phyloP scores from a whole-genome alignment of 2,888 invertebrate genomes.

The Rugalucina vietnamica region DNA sequence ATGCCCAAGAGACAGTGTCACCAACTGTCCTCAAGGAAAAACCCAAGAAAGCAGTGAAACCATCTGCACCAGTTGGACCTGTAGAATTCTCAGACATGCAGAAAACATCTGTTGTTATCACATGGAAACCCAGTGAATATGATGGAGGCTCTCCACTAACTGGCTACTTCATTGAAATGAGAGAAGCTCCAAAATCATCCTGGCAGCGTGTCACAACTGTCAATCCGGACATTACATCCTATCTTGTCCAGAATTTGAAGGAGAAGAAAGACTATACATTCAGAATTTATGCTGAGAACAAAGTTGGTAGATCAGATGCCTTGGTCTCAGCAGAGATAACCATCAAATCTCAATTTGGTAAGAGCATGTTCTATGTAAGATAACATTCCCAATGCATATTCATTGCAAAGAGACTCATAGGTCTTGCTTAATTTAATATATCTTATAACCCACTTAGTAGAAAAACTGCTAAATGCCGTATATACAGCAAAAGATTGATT shows the following conservation, averaged over 20 bases:
- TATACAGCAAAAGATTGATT: no score
- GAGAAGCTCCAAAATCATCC: slow-evolving; percentile 85
- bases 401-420: no score
- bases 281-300: slow-evolving; percentile 82
- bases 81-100: slow-evolving; percentile 77
- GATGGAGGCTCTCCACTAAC: slow-evolving; percentile 92
- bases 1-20: slow-evolving; percentile 70
- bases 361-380: no score
- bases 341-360: slow-evolving; percentile 79
- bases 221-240: slow-evolving; percentile 86
- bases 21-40: slow-evolving; percentile 71
- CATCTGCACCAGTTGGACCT: slow-evolving; percentile 78
- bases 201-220: slow-evolving; percentile 93
- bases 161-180: slow-evolving; percentile 81
- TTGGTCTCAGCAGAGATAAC: slow-evolving; percentile 73
- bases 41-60: slow-evolving; percentile 67
- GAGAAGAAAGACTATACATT: slow-evolving; percentile 84
- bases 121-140: slow-evolving; percentile 89
- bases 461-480: no score
- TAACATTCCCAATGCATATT: no score
- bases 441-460: no score
- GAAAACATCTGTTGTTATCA: slow-evolving; percentile 74
- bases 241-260: slow-evolving; percentile 78
- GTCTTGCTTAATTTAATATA: no score
- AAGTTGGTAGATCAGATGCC: slow-evolving; percentile 77